Evolutionary conservation across 2,113 vertebrate species (phyloP).

Genomic region (Ondatra zibethicus): DNA sequence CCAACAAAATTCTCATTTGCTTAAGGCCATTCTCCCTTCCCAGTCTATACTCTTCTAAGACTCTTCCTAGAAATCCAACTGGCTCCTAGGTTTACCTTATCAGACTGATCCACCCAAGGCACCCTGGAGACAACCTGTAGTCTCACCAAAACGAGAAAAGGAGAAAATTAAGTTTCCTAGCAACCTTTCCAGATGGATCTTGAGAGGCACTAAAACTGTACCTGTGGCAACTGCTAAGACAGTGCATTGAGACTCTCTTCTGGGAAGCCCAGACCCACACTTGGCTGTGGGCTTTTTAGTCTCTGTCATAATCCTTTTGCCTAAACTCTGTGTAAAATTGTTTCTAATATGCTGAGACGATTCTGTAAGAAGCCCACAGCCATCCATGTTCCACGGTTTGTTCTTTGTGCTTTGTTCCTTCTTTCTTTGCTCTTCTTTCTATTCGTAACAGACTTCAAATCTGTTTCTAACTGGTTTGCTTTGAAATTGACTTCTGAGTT

Average conservation of each 20-base stretch:
- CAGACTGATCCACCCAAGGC: neutral
- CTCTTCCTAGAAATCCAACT: neutral
- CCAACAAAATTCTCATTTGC: neutral
- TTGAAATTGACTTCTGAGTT: neutral
- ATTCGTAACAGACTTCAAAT: neutral
- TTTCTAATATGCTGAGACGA: neutral
- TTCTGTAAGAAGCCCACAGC: neutral
- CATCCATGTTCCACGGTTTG: neutral
- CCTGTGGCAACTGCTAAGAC: neutral
- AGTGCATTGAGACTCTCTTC: neutral
- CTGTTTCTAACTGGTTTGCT: neutral
- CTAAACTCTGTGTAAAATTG: neutral
- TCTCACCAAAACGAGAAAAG: neutral
- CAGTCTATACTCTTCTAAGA: neutral
- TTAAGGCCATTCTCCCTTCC: neutral
- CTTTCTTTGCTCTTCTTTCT: neutral
- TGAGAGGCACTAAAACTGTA: neutral
- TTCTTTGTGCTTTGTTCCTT: neutral
- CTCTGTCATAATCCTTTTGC: too few relatives aligned
- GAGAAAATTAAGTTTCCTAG: neutral
- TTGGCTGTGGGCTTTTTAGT: neutral
- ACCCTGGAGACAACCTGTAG: neutral
- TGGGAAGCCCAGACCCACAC: neutral
- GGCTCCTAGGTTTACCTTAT: neutral
- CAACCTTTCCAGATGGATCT: neutral